Percentiles rank a stretch among this genome's conserved stretches.
Conservation (phyloP, 2,113 vertebrate species). For the Trematomus loennbergii region DNA sequence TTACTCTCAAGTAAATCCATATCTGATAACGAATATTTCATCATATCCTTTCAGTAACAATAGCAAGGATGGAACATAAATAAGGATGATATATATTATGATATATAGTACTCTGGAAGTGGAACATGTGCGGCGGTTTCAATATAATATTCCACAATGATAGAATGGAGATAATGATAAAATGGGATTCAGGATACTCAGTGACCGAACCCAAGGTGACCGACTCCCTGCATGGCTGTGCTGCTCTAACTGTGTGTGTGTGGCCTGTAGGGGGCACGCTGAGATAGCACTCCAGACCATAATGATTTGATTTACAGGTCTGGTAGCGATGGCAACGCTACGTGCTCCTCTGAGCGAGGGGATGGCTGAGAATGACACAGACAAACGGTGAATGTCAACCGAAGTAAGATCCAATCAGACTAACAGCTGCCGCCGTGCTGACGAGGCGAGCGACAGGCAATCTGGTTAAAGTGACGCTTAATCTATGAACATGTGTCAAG, state of each 20-base stretch:
- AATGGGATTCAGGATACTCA: conserved; percentile 31
- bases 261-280: conserved; percentile 1
- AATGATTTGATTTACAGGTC: conserved; percentile 52
- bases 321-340: conserved; percentile 46
- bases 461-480: conserved; percentile 34
- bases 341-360: background rate
- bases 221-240: conserved; percentile 34
- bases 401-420: conserved; percentile 24
- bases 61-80: background rate
- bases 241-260: conserved; percentile 7
- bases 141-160: conserved; percentile 22
- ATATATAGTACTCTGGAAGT: conserved; percentile 9
- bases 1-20: background rate
- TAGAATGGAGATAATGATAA: conserved; percentile 23
- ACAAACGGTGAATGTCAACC: conserved; percentile 47
- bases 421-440: conserved; percentile 13
- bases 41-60: conserved; percentile 7
- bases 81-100: background rate
- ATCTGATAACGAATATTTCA: conserved; percentile 11
- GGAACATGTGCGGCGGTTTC: background rate
- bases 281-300: conserved; percentile 38
- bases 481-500: conserved; percentile 22
- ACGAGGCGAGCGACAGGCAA: conserved; percentile 11
- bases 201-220: conserved; percentile 27
- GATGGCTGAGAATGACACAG: background rate